phyloP scores from a whole-genome alignment of 2,888 invertebrate genomes.

The Drosophila setosimentum region DNA sequence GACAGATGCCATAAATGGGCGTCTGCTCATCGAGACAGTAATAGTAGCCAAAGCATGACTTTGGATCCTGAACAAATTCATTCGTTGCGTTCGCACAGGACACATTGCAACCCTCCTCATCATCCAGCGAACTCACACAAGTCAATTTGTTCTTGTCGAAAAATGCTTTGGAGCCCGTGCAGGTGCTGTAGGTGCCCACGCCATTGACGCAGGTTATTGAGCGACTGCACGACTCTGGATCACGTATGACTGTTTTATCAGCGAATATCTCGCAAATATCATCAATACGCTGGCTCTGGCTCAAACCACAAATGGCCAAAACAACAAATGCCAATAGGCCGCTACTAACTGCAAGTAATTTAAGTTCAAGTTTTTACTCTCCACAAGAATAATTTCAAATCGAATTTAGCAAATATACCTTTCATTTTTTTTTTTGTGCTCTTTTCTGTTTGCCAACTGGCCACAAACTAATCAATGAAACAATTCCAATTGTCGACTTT shows the following conservation, averaged over 20 bases:
- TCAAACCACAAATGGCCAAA: neutral
- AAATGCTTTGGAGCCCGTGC: slow-evolving; percentile 57
- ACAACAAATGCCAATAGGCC: slow-evolving; percentile 7
- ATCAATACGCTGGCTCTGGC: slow-evolving; percentile 27
- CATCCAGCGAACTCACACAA: slow-evolving; percentile 46
- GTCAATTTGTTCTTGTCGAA: slow-evolving; percentile 57
- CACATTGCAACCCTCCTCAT: slow-evolving; percentile 38
- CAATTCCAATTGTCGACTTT: neutral
- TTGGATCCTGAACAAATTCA: slow-evolving; percentile 57
- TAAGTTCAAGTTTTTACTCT: neutral
- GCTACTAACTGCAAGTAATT: slow-evolving; percentile 16
- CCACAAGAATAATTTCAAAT: neutral
- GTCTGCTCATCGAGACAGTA: slow-evolving; percentile 55
- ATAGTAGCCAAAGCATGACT: slow-evolving; percentile 73
- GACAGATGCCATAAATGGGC: slow-evolving; percentile 54
- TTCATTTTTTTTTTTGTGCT: slow-evolving; percentile 25
- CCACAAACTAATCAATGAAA: slow-evolving; percentile 27
- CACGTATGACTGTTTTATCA: slow-evolving; percentile 69
- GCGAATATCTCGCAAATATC: slow-evolving; percentile 75
- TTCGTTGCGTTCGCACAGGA: slow-evolving; percentile 41
- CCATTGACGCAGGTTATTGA: slow-evolving; percentile 71
- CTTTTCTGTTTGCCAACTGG: neutral
- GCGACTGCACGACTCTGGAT: slow-evolving; percentile 77
- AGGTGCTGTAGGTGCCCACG: slow-evolving; percentile 49
- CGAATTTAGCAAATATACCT: slow-evolving; percentile 8